These are phyloP conservation scores for Crypturellus tataupa DNA, from an alignment of 2,797 vertebrate species.

Conservation along the genomic window DNA sequence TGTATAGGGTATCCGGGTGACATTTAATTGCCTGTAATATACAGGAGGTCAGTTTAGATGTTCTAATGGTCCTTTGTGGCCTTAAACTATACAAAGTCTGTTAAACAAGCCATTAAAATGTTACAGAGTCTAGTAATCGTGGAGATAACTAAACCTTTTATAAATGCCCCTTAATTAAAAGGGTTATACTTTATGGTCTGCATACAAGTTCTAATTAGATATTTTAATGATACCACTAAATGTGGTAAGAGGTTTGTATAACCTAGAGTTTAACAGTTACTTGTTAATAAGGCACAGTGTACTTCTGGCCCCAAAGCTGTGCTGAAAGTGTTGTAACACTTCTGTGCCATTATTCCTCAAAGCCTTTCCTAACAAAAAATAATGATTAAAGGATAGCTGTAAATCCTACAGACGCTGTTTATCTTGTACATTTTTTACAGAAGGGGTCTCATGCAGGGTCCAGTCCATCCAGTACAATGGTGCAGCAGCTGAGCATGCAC, in stretches of 20 bases:
- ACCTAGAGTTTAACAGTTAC: background rate
- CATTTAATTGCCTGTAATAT: conserved; percentile 33
- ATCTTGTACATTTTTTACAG: background rate
- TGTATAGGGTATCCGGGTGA: background rate
- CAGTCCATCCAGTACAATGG: fast-evolving
- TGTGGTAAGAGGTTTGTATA: background rate
- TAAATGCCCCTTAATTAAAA: conserved; percentile 5
- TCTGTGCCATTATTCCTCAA: background rate
- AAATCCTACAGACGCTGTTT: background rate
- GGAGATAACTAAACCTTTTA: conserved; percentile 22
- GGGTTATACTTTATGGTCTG: background rate
- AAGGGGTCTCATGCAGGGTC: background rate
- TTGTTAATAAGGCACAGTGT: background rate
- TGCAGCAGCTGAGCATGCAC: fast-evolving
- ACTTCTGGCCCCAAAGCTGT: background rate
- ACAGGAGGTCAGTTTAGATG: conserved; percentile 4
- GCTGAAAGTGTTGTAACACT: background rate
- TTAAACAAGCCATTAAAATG: conserved; percentile 30
- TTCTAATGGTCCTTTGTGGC: conserved; percentile 36
- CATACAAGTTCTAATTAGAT: background rate
- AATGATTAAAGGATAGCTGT: background rate
- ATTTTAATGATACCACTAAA: conserved; percentile 25
- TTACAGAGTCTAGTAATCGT: conserved; percentile 8
- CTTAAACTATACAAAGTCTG: background rate
- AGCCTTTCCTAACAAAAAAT: background rate